Base-by-base conservation (phyloP, 2,888 invertebrate genomes). In the Pterobdella sp. region DNA sequence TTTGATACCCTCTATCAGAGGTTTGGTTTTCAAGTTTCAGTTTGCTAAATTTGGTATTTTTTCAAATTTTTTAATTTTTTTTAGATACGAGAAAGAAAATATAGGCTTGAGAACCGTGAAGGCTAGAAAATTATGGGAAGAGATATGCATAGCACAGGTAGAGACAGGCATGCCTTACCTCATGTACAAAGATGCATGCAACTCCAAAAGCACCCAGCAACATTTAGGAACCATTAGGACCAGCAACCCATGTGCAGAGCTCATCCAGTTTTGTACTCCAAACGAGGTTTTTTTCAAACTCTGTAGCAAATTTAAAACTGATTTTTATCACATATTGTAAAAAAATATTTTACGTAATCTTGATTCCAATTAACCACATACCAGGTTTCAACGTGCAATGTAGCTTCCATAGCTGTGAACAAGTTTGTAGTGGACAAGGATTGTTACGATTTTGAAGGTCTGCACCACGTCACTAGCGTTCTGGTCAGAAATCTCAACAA, bases 101-200 rank as follows among this genome's bases (percentile, higher is more conserved):
- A 80, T 80, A 52, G 84, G 81, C 22, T 79, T 81, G 3, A 81
- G 81, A 73, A 81, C 82, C 77, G 84, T 88, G n/a, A 88, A 88
- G 75, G 97, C 98, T 0, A 92, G 93, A 83, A 86, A 90, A 75
- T 83, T 98, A 56, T 98, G 96, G 96, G 82, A 90, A 81, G 92
- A 94, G 60, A 92, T 98, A 76, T 89, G 95, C 76, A 91, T 92
- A 81, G 89, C 95, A 0, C 95, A 96, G 85, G 92, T 94, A 1
- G 97, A 98, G 87, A 97, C 97, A 7, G 98, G 97, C 22, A 94
- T 93, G 2, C 98, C 98, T 0, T 98, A 94, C 83, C 95, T 98
- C 93, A 76, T 84, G 66, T 84, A 83, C 79, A 84, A 84, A 74
- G 98, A 98, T 85, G 89, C 94, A 1, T 96, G 96, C 81, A 98